These are phyloP conservation scores for Origma solitaria DNA, from an alignment of 2,113 vertebrate genomes.

Conservation along the genomic window DNA sequence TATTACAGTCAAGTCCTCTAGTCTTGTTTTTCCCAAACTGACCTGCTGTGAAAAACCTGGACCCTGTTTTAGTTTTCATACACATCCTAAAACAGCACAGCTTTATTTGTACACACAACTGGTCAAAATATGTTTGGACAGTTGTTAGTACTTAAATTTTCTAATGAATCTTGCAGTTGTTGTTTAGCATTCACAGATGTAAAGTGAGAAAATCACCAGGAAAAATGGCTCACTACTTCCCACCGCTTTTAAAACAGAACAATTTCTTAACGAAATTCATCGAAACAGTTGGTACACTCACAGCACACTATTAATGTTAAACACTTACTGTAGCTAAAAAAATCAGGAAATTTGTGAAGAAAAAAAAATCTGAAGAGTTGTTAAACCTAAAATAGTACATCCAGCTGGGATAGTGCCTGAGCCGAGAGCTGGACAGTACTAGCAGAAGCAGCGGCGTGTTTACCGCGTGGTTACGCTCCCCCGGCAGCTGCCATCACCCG, in stretches of 20 bases:
- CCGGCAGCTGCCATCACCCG: neutral
- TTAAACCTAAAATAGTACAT: neutral
- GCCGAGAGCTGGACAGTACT: neutral
- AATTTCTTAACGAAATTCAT: neutral
- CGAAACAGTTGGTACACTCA: neutral
- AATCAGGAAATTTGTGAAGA: neutral
- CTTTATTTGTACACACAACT: neutral
- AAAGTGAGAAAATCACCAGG: neutral
- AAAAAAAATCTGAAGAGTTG: neutral
- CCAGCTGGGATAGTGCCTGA: neutral
- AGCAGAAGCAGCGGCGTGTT: neutral
- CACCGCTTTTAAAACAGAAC: neutral
- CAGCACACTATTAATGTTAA: neutral
- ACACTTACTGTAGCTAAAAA: neutral
- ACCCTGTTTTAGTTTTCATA: neutral
- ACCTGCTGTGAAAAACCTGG: neutral
- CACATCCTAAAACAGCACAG: neutral
- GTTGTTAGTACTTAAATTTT: neutral
- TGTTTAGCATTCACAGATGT: neutral
- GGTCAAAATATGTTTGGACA: neutral
- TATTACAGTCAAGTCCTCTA: neutral
- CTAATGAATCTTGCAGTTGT: neutral
- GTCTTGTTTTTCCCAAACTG: neutral
- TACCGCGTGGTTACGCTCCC: neutral
- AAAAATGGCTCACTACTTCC: neutral